These are phyloP conservation scores for Caenorhabditis doughertyi DNA, from an alignment of 2,888 invertebrate species.

Conservation along the genomic window DNA sequence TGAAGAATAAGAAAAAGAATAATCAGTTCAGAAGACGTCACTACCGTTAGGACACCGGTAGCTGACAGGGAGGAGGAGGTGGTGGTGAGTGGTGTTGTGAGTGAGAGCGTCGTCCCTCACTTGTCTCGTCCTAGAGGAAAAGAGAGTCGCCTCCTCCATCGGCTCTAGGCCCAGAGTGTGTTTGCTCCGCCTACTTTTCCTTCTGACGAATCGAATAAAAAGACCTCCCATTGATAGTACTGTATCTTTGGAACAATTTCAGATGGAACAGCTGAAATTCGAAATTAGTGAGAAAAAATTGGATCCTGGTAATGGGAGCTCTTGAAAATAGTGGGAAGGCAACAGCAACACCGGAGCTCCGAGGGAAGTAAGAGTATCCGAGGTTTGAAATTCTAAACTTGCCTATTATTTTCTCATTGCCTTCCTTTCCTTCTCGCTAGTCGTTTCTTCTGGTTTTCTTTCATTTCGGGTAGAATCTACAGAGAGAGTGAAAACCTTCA, in stretches of 20 bases:
- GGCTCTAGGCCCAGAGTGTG: conserved; percentile 13
- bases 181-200: conserved; percentile 35
- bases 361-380: conserved; percentile 57
- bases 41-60: conserved; percentile 5
- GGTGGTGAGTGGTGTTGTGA: conserved; percentile 44
- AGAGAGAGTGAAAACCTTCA: conserved; percentile 35
- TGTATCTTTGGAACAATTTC: conserved; percentile 25
- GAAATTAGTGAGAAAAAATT: neutral
- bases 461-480: conserved; percentile 44
- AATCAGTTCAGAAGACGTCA: conserved; percentile 24
- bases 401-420: conserved; percentile 61
- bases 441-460: conserved; percentile 45
- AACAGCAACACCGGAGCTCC: conserved; percentile 16
- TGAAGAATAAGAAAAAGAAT: neutral
- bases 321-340: conserved; percentile 25
- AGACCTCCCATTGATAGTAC: conserved; percentile 20
- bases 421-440: conserved; percentile 29
- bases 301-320: conserved; percentile 37
- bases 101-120: conserved; percentile 44
- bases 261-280: conserved; percentile 14
- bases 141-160: conserved; percentile 24
- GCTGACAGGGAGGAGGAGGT: conserved; percentile 29
- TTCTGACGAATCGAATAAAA: conserved; percentile 36
- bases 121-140: conserved; percentile 47
- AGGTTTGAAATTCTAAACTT: conserved; percentile 63